Evolutionary conservation across 2,888 invertebrate species (phyloP).

Genomic region (Agrochola lota): DNA sequence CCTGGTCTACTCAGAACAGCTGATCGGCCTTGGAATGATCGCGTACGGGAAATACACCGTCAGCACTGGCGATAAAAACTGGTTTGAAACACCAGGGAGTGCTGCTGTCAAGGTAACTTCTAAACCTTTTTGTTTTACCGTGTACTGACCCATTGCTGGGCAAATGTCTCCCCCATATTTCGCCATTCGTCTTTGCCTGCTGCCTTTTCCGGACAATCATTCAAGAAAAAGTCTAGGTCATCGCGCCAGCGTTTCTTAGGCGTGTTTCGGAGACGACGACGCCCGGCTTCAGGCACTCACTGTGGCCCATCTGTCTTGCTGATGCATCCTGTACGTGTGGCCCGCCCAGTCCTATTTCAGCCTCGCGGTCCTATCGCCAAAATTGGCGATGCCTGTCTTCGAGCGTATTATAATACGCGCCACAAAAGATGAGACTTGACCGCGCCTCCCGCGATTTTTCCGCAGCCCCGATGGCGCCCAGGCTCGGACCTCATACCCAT

Average conservation of each 20-base stretch:
- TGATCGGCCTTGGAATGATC: conserved; percentile 52
- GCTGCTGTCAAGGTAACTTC: conserved; percentile 40
- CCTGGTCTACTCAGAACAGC: conserved; percentile 31
- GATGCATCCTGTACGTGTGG: background rate
- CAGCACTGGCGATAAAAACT: conserved; percentile 4
- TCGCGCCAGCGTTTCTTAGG: too few species aligned
- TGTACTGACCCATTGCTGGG: background rate
- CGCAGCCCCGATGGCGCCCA: too few species aligned
- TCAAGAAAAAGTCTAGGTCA: background rate
- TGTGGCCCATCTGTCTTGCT: background rate
- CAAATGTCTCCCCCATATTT: background rate
- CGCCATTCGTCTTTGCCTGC: background rate
- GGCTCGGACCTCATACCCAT: too few species aligned
- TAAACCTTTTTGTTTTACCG: background rate
- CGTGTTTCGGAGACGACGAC: too few species aligned
- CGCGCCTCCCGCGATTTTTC: too few species aligned
- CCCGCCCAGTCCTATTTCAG: background rate
- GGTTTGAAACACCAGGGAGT: conserved; percentile 49
- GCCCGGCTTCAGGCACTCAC: background rate
- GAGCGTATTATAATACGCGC: too few species aligned
- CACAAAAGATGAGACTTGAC: too few species aligned
- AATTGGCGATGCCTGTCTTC: background rate
- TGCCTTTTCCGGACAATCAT: background rate
- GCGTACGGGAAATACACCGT: conserved; percentile 27
- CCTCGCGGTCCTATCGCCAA: background rate